Evolutionary conservation across 2,113 vertebrate genomes (phyloP).

Genomic region (Leptocoma aspasia): DNA sequence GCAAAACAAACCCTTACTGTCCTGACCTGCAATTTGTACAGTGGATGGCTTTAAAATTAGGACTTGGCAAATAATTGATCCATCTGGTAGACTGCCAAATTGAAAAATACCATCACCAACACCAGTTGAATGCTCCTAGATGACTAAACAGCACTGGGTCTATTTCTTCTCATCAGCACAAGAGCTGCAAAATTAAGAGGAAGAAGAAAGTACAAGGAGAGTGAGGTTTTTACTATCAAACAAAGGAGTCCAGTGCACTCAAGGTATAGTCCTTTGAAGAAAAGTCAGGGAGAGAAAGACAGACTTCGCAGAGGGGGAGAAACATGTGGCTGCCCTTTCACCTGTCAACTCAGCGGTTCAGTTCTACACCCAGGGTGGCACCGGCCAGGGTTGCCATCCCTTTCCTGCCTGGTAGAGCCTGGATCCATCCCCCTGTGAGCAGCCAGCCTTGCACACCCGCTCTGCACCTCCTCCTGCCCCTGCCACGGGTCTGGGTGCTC

Average conservation of each 20-base stretch:
- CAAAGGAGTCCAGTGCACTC: rapidly evolving
- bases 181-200: neutral
- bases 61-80: neutral
- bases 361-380: neutral
- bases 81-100: neutral
- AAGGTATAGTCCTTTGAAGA: neutral
- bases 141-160: neutral
- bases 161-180: neutral
- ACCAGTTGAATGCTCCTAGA: neutral
- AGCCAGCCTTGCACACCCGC: neutral
- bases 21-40: neutral
- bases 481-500: rapidly evolving
- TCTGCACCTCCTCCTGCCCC: neutral
- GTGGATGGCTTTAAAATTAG: neutral
- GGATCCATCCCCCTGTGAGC: neutral
- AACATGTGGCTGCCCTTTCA: neutral
- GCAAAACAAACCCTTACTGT: neutral
- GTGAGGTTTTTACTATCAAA: neutral
- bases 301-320: neutral
- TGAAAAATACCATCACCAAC: neutral
- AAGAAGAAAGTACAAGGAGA: neutral
- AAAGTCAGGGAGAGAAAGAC: neutral
- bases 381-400: neutral
- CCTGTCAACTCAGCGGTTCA: rapidly evolving
- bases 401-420: neutral